Evolutionary conservation across 2,797 vertebrate species (phyloP), one percentile per base, ranked within the genome.

Genomic region (Mionectes olivaceus): DNA sequence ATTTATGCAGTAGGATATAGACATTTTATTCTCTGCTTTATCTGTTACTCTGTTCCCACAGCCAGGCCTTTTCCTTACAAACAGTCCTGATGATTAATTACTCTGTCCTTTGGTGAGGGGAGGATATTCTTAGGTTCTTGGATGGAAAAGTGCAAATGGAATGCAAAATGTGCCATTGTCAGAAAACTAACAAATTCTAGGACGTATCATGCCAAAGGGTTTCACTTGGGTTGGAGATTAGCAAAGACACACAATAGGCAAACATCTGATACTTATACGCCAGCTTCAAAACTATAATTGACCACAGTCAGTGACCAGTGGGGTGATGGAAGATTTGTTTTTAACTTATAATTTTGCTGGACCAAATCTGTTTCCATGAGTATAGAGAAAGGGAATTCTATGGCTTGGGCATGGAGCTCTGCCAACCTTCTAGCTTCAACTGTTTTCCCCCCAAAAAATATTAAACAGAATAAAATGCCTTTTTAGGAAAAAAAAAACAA

Each of bases 61-160:
- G 76, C 30, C 43, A 11, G 14, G 64, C 65, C 39, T 65, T 71
- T 91, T 56, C 65, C 82, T 83, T 52, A 52, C 33, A 74, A 89
- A 90, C 50, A 82, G 57, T 59, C 41, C 39, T 53, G 77, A 90
- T 90, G 83, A 95, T 95, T 97, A 93, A 92, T 90, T 78, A 55
- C 55, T 63, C 59, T 56, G 61, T 46, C 87, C 89, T 81, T 61
- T 30, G 94, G 60, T 1, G 0, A 87, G 5, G 24, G 55, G 21
- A 90, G 18, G 1, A 4, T 63, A 95, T 93, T 90, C 90, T 94
- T 81, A 70, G 81, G 71, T 19, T 89, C 53, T 80, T 43, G 47
- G 53, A 92, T 46, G 74, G 52, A 95, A 89, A 92, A 91, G 43
- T 7, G 2, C 47, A 77, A 90, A 88, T 49, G 70, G 93, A 92